These are phyloP conservation scores for Tyria jacobaeae DNA, from an alignment of 2,888 invertebrate genomes.

Conservation along the genomic window DNA sequence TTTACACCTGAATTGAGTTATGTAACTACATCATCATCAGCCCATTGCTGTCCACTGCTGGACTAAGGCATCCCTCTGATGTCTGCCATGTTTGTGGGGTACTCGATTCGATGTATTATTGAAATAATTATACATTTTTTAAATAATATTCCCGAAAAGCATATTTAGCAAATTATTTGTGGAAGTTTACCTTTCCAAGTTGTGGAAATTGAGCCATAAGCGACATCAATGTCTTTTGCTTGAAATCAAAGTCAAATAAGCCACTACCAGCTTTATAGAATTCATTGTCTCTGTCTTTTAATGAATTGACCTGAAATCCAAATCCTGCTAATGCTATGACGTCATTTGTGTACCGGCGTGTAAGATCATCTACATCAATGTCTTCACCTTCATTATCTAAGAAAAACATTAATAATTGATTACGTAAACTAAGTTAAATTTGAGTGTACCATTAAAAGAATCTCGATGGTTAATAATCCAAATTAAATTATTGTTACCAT, in stretches of 20 bases:
- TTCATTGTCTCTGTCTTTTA: constrained; percentile 82
- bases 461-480: not conserved
- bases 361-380: constrained; percentile 77
- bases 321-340: constrained; percentile 87
- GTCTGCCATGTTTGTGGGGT: no score
- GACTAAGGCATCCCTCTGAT: no score
- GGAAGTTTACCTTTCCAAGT: constrained; percentile 55
- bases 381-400: constrained; percentile 58
- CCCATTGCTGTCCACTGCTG: no score
- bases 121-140: no score
- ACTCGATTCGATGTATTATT: no score
- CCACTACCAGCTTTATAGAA: constrained; percentile 74
- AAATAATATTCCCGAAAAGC: no score
- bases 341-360: constrained; percentile 86
- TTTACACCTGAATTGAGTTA: no score
- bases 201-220: constrained; percentile 51
- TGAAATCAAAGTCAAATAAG: constrained; percentile 55
- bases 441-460: not conserved
- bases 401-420: not conserved
- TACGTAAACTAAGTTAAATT: not conserved
- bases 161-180: no score
- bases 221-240: constrained; percentile 53
- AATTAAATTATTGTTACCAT: constrained; percentile 54
- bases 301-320: constrained; percentile 85
- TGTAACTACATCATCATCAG: no score